Evolutionary conservation across 2,888 invertebrate species (phyloP), one percentile per base, ranked within the genome.

Genomic region (Sarcophaga subvicina): DNA sequence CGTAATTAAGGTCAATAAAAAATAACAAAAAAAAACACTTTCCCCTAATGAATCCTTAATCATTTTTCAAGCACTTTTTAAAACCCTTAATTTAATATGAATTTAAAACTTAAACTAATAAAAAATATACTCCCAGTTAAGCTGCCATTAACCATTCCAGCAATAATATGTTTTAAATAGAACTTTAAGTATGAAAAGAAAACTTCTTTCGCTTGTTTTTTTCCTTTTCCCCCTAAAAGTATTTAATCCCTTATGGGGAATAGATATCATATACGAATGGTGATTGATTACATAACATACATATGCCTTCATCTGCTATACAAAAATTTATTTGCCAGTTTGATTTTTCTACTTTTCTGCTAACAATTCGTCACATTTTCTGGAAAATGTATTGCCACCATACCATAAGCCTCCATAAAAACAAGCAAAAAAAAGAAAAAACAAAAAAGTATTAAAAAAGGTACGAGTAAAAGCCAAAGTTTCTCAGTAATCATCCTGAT

Each of bases 271-370:
- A 37, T 37, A 12, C 14, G 12, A 54, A 17, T 83, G 72, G 49
- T 83, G 87, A 87, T 87, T 87, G 87, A 87, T 87, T 84, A 80
- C 81, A 79, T 72, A 80, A 80, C 83, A 83, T 77, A 80, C 83
- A 83, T 77, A 82, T 85, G 85, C 81, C 78, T 37, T 37, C 37
- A 37, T 45, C 63, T 63, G 73, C 67, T 76, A 49, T 49, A 49
- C 49, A 72, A 80, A 59, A 77, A 83, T 81, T 79, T 83, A 83
- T 86, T 83, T 84, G 81, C 72, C 47, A 84, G 66, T 75, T 79
- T 76, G 4, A 79, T 79, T 79, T 81, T 76, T 47, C 71, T 49
- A 14, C 62, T 72, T 67, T 67, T 37, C 72, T 37, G 37, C 37
- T 72, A 69, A 79, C 81, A 82, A 84, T 79, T 87, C 76, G 66